Conservation (phyloP, 2,888 invertebrate genomes). For the Phyto melanocephala region DNA sequence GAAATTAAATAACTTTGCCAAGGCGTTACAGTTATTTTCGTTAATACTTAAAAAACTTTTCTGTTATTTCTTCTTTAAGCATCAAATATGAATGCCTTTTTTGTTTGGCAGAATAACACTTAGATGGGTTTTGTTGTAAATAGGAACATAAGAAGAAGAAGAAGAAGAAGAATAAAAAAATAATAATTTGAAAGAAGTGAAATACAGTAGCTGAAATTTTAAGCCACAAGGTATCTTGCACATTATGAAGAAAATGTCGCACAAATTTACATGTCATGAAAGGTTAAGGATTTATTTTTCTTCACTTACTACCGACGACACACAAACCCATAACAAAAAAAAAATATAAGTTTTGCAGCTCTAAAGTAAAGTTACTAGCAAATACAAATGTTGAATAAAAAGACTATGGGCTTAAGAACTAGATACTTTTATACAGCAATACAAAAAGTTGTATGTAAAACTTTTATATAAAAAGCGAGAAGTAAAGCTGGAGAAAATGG, state of each 20-base stretch:
- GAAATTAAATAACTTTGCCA: constrained; percentile 22
- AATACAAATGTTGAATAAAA: neutral
- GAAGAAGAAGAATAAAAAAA: neutral
- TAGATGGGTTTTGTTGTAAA: neutral
- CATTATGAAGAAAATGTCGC: constrained; percentile 41
- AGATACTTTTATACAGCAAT: neutral
- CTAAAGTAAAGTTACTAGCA: too few relatives aligned
- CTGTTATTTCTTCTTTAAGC: neutral
- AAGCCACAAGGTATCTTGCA: constrained; percentile 27
- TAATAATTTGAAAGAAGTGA: neutral
- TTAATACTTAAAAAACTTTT: constrained; percentile 10
- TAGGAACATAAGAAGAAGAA: too few relatives aligned
- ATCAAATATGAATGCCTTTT: constrained; percentile 4
- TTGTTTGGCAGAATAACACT: too few relatives aligned
- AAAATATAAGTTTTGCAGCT: too few relatives aligned
- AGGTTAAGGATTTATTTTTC: constrained; percentile 15
- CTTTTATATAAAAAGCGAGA: neutral
- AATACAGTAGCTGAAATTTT: neutral
- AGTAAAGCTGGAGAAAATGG: neutral
- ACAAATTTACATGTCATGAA: constrained; percentile 37
- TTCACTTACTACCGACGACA: too few relatives aligned
- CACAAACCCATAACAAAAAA: too few relatives aligned
- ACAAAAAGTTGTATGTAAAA: neutral
- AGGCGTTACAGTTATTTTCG: constrained; percentile 18
- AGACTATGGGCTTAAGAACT: too few relatives aligned